Evolutionary conservation across 2,797 vertebrate species (phyloP).

Genomic region (Monodelphis domestica): DNA sequence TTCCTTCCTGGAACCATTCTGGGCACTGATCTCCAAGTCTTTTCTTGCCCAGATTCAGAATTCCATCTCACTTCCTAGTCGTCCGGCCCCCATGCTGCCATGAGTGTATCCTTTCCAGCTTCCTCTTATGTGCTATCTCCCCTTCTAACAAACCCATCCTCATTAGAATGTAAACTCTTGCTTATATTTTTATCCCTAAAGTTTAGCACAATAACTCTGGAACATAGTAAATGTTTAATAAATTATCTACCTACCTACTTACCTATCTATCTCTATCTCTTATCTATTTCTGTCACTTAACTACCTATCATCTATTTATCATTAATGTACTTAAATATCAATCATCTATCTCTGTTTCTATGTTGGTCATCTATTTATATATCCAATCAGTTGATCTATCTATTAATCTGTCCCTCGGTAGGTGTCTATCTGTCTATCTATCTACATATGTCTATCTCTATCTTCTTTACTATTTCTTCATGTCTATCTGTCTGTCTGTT

Average conservation of each 20-base stretch:
- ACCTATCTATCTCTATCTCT: background rate
- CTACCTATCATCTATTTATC: no score
- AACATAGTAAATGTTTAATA: background rate
- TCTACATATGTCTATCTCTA: no score
- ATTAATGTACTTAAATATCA: no score
- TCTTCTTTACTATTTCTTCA: no score
- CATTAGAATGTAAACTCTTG: background rate
- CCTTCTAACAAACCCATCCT: background rate
- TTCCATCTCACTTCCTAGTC: background rate
- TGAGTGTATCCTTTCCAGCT: background rate
- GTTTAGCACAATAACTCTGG: background rate
- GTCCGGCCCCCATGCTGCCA: background rate
- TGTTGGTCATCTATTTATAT: background rate
- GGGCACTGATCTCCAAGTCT: background rate
- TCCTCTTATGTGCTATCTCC: background rate
- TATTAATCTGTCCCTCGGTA: background rate
- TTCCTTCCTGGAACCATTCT: background rate
- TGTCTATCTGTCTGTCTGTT: no score
- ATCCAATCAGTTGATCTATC: background rate
- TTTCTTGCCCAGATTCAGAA: background rate
- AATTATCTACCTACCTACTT: background rate
- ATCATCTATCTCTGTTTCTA: no score
- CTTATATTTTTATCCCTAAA: background rate
- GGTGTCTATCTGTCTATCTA: no score
- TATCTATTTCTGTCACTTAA: no score